phyloP scores from a whole-genome alignment of 2,888 invertebrate species.

The Linnaemya vulpina region DNA sequence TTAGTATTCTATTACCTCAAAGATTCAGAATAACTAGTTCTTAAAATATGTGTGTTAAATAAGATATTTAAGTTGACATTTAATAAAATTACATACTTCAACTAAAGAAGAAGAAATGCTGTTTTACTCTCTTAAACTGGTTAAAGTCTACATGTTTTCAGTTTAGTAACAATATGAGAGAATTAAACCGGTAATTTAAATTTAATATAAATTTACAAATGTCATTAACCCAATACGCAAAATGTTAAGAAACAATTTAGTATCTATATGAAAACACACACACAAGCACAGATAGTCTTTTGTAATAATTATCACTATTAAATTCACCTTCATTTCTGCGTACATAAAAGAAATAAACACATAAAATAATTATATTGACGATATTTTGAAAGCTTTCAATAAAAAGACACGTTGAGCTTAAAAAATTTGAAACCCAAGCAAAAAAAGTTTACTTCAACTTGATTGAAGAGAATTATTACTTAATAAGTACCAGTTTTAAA shows the following conservation, averaged over 20 bases:
- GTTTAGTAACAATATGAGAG: slow-evolving; percentile 8
- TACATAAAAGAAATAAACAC: background rate
- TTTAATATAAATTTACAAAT: slow-evolving; percentile 18
- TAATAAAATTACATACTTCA: background rate
- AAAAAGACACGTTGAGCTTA: slow-evolving; percentile 1
- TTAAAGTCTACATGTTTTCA: slow-evolving; percentile 6
- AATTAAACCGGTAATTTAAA: background rate
- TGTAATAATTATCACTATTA: slow-evolving; percentile 9
- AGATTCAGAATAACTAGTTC: too few relatives aligned
- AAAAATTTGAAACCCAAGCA: slow-evolving; percentile 24
- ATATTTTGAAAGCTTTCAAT: slow-evolving; percentile 25
- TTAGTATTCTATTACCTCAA: too few relatives aligned
- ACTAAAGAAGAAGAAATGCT: background rate
- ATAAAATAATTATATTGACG: background rate
- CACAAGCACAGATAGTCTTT: background rate
- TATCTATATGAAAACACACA: background rate
- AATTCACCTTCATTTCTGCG: background rate
- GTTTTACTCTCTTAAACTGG: slow-evolving; percentile 4
- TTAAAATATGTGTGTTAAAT: background rate
- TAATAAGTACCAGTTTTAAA: slow-evolving; percentile 59
- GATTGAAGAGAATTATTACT: slow-evolving; percentile 33
- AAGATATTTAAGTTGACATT: background rate
- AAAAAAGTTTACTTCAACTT: slow-evolving; percentile 32
- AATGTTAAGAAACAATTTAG: background rate
- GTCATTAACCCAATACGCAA: slow-evolving; percentile 45